phyloP scores from a whole-genome alignment of 2,888 invertebrate species.

The Sinodicranocentrus sp. region DNA sequence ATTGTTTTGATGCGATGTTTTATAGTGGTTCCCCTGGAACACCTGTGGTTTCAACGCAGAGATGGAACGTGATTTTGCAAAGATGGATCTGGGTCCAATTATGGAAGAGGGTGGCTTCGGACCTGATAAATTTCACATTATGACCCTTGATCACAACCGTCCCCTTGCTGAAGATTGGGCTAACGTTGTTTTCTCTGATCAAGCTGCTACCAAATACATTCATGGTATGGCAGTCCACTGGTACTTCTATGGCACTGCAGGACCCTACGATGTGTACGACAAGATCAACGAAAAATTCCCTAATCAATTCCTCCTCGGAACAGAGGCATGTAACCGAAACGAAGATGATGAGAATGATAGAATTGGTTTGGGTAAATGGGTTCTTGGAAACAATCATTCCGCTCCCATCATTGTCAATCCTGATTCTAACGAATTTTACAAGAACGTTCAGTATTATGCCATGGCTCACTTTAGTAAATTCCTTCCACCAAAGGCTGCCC shows the following conservation, averaged over 20 bases:
- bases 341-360: slow-evolving; percentile 70
- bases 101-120: slow-evolving; percentile 77
- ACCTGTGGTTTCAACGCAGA: slow-evolving; percentile 78
- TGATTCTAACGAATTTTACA: slow-evolving; percentile 86
- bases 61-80: slow-evolving; percentile 78
- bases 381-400: slow-evolving; percentile 86
- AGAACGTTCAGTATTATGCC: slow-evolving; percentile 90
- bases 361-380: slow-evolving; percentile 68
- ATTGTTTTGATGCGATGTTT: slow-evolving; percentile 6
- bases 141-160: slow-evolving; percentile 78
- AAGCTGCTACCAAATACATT: slow-evolving; percentile 76
- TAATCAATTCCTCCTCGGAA: slow-evolving; percentile 80
- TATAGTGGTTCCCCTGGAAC: slow-evolving; percentile 77
- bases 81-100: slow-evolving; percentile 77
- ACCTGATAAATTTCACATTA: slow-evolving; percentile 77
- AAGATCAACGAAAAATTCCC: slow-evolving; percentile 77
- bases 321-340: slow-evolving; percentile 81
- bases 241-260: slow-evolving; percentile 85
- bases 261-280: slow-evolving; percentile 79
- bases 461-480: slow-evolving; percentile 88
- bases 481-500: slow-evolving; percentile 82
- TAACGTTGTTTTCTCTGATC: slow-evolving; percentile 73
- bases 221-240: slow-evolving; percentile 91
- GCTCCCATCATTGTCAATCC: slow-evolving; percentile 85
- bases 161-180: slow-evolving; percentile 75